phyloP scores from a whole-genome alignment of 2,888 invertebrate species.

The Aspidapion aeneum region DNA sequence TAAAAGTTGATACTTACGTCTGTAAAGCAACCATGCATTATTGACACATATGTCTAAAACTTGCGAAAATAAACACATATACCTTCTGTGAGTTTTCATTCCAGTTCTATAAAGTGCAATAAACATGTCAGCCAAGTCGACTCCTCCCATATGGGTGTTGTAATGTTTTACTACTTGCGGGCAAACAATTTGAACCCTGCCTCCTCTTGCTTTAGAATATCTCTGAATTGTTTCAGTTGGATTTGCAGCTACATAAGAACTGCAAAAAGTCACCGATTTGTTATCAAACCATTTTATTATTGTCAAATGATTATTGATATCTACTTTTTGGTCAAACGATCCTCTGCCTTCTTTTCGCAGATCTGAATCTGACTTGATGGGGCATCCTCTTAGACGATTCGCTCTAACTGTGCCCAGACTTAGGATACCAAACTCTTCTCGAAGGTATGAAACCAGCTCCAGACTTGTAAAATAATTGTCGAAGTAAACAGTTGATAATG shows the following conservation, averaged over 20 bases:
- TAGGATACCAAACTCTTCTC: not conserved
- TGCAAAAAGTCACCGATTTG: not conserved
- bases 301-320: not conserved
- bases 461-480: no score
- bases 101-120: constrained; percentile 12
- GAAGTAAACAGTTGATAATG: no score
- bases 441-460: no score
- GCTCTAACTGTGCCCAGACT: not conserved
- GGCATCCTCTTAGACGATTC: not conserved
- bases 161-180: constrained; percentile 27
- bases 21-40: not conserved
- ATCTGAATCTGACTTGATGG: not conserved
- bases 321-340: not conserved
- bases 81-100: constrained; percentile 12
- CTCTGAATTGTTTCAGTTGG: not conserved
- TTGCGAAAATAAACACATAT: constrained; percentile 7
- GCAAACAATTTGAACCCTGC: constrained; percentile 14
- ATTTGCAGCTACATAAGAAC: not conserved
- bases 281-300: not conserved
- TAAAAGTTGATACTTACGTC: no score
- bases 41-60: not conserved
- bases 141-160: constrained; percentile 28
- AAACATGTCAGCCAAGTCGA: constrained; percentile 21
- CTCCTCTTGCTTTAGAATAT: not conserved
- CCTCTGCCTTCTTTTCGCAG: not conserved